phyloP scores from a whole-genome alignment of 2,888 invertebrate genomes.

The Loripinus fragilis region DNA sequence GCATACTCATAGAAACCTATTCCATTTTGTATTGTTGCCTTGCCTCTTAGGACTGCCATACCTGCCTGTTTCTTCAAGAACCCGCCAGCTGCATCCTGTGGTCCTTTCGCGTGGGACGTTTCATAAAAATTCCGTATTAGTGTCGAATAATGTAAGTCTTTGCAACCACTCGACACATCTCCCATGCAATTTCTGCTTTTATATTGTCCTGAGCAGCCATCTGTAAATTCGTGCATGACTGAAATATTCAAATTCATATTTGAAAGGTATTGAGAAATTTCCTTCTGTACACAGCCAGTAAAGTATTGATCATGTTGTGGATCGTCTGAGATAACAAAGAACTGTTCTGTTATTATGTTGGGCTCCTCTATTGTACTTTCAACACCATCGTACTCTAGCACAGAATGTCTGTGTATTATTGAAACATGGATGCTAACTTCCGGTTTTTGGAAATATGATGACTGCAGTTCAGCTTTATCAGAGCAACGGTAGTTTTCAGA shows the following conservation, averaged over 20 bases:
- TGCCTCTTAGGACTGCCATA: conserved; percentile 20
- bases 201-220: conserved; percentile 42
- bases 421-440: conserved; percentile 38
- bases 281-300: conserved; percentile 34
- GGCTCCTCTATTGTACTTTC: conserved; percentile 31
- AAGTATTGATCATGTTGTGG: conserved; percentile 40
- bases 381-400: conserved; percentile 32
- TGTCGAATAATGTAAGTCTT: background rate
- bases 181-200: conserved; percentile 51
- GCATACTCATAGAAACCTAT: conserved; percentile 21
- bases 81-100: conserved; percentile 32
- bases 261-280: conserved; percentile 39
- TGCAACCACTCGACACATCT: background rate
- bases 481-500: conserved; percentile 22
- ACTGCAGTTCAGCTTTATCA: conserved; percentile 11
- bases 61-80: conserved; percentile 22
- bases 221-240: conserved; percentile 46
- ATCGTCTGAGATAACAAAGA: conserved; percentile 37
- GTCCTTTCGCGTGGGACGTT: conserved; percentile 27
- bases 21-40: conserved; percentile 12
- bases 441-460: conserved; percentile 2
- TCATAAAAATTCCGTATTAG: conserved; percentile 25
- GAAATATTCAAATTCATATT: background rate
- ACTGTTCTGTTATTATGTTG: conserved; percentile 34
- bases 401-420: conserved; percentile 35